These are phyloP conservation scores for Euzophera pinguis DNA, from an alignment of 2,888 invertebrate species.

Conservation along the genomic window DNA sequence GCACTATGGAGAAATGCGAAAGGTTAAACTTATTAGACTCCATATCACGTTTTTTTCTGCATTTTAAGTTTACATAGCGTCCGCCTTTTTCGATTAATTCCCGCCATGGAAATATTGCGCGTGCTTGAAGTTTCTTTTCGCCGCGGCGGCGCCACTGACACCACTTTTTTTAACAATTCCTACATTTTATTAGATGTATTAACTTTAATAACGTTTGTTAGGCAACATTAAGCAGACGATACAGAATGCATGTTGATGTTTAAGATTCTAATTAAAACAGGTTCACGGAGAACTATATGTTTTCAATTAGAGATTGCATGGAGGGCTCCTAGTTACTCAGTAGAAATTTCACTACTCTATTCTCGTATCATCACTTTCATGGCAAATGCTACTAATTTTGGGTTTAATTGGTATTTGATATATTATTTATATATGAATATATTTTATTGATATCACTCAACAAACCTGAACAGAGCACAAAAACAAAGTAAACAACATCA, in stretches of 20 bases:
- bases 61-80: conserved; percentile 36
- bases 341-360: too few relatives aligned
- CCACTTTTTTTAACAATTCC: neutral
- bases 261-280: neutral
- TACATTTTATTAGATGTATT: conserved; percentile 7
- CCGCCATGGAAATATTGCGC: conserved; percentile 26
- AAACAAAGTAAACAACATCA: neutral
- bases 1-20: conserved; percentile 55
- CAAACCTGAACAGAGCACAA: neutral
- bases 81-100: conserved; percentile 38
- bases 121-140: conserved; percentile 30
- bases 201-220: neutral
- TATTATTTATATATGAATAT: too few relatives aligned
- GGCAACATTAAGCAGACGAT: neutral
- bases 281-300: too few relatives aligned
- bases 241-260: neutral
- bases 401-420: too few relatives aligned
- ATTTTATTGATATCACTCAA: neutral
- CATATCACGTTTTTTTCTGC: conserved; percentile 40
- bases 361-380: too few relatives aligned
- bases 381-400: too few relatives aligned
- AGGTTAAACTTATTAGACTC: conserved; percentile 62
- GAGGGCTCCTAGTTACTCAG: too few relatives aligned
- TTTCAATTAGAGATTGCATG: too few relatives aligned
- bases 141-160: neutral